Base-by-base conservation (phyloP, 2,888 invertebrate genomes). In the Tanytarsus gracilentus region DNA sequence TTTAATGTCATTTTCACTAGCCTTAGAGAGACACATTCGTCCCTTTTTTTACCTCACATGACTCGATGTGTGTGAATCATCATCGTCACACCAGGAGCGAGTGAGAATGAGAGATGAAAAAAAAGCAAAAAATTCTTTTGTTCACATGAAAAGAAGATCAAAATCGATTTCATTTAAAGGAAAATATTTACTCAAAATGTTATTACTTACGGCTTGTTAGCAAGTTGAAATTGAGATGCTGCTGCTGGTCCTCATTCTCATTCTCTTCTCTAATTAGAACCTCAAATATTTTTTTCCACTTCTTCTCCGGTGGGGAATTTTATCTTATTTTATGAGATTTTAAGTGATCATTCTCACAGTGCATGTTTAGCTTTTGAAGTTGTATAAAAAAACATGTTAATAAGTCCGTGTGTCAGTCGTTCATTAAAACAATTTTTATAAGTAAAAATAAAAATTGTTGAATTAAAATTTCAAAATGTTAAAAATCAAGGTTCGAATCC, bases 111-210 rank as follows among this genome's bases (percentile, higher is more conserved):
- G n/a, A n/a, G n/a, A n/a, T 40, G 40, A 55, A 55, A 40, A 18
- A 44, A 16, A 44, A 23, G 18, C 18, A 33, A 33, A 44, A 44
- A 11, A 39, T 36, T 33, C 39, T 33, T 55, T 55, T 55, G 55
- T 55, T 55, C 53, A 44, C 44, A 44, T 44, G 36, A 36, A 36
- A 53, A 53, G 21, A 21, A 55, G 55, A 40, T 55, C n/a, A 27
- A 55, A 55, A 55, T 55, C 55, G 40, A 55, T 55, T 55, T 53
- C 18, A 9, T 18, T 44, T 26, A 55, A 26, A 55, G 55, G 18
- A 55, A 53, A 55, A 55, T 55, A 55, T 55, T 55, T 55, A 55
- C 55, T 33, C 55, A 55, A 55, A 55, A 39, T 33, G 52, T 52
- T 33, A 53, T 53, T 53, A 53, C 53, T 53, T 36, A 53, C 39